Base-by-base conservation (phyloP, 2,113 vertebrate genomes). In the Calyptomena viridis region DNA sequence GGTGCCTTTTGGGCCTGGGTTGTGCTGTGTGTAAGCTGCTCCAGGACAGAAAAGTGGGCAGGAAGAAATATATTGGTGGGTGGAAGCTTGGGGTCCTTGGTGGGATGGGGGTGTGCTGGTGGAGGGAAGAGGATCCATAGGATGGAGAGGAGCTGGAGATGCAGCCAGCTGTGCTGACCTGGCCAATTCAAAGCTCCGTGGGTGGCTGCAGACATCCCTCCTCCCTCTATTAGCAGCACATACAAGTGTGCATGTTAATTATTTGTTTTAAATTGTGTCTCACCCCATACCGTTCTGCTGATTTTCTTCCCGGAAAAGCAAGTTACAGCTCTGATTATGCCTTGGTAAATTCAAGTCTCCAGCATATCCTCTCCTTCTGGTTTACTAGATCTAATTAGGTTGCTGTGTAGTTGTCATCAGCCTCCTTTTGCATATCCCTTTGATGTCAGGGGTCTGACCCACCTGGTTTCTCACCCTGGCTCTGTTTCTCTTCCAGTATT, bases 401-500 rank as follows among this genome's bases (percentile, higher is more conserved):
- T 35, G 74, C 89, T 28, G 76, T 68, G 16, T 17, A 30, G 69
- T 74, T 83, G 90, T 89, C 93, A 66, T n/a, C 86, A 47, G 75
- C 84, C 91, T 80, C 69, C 62, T 94, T 89, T 68, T 39, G 71
- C 80, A 40, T 47, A 82, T 63, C 55, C 14, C 72, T 58, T 52
- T 5, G 18, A 67, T 62, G 49, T 73, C 64, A 3, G 68, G 66
- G 39, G 9, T 77, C 76, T 47, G 81, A 49, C 89, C 84, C 8
- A 2, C 92, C 40, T 82, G 52, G 71, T 94, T 90, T 95, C 91
- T 97, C 88, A 97, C 94, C 71, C 85, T 91, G 84, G 95, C 90
- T 97, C 86, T 95, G 93, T 96, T 92, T 98, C 94, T 97, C 53
- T 97, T 94, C 19, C 97, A 99, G 99, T 99, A 99, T 98, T 99